Percentiles rank a stretch among this genome's conserved stretches.
These are phyloP conservation scores for Burhinus bistriatus DNA, from an alignment of 2,113 vertebrate genomes.

Conservation along the genomic window DNA sequence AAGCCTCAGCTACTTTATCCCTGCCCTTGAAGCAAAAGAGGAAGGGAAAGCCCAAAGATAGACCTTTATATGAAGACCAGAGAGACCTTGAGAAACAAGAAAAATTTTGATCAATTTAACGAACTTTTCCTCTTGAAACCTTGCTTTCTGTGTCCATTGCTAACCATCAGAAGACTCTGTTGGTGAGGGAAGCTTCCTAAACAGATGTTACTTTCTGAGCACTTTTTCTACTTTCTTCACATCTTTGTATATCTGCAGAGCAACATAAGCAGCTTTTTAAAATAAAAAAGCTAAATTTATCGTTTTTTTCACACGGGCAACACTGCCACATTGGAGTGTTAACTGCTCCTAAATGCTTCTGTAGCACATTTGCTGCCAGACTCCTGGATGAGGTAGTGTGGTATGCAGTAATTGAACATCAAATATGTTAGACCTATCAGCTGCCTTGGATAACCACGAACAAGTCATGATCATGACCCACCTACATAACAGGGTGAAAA, in stretches of 20 bases:
- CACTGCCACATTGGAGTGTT: slow-evolving; percentile 36
- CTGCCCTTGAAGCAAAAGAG: neutral
- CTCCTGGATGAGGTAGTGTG: slow-evolving; percentile 3
- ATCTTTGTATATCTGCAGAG: slow-evolving; percentile 24
- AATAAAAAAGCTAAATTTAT: slow-evolving; percentile 48
- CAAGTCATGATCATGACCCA: neutral
- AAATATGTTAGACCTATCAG: slow-evolving; percentile 8
- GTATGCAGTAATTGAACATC: neutral
- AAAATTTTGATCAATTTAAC: neutral
- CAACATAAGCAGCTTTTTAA: slow-evolving; percentile 39
- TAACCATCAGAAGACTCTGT: neutral
- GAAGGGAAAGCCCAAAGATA: neutral
- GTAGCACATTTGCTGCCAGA: slow-evolving; percentile 52
- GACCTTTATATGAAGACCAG: neutral
- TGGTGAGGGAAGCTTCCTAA: neutral
- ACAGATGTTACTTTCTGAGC: slow-evolving; percentile 1
- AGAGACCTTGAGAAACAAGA: neutral
- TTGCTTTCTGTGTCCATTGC: neutral
- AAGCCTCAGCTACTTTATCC: neutral
- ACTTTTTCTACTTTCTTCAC: slow-evolving; percentile 5
- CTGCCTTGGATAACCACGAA: neutral
- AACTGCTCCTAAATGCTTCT: slow-evolving; percentile 29
- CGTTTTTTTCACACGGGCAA: slow-evolving; percentile 32
- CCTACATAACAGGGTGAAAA: neutral
- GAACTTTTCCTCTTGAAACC: neutral